A percentile compares a stretch with the other conserved stretches of the same genome.
These are phyloP conservation scores for Carettochelys insculpta DNA, from an alignment of 2,113 vertebrate genomes.

Conservation along the genomic window DNA sequence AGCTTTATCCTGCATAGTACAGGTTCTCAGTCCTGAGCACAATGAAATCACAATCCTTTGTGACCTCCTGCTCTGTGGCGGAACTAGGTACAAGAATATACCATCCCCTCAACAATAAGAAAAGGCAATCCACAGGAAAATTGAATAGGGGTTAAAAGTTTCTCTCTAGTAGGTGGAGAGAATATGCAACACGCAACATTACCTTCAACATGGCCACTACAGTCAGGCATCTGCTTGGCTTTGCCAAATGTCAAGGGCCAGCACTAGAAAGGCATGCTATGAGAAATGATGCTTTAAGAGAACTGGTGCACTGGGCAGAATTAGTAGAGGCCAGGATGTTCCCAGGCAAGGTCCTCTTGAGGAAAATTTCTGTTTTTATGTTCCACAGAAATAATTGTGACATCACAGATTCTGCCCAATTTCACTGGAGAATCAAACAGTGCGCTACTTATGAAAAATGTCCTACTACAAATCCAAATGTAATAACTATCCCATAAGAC, in stretches of 20 bases:
- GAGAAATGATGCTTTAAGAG: not conserved
- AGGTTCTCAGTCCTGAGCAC: not conserved
- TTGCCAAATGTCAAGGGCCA: not conserved
- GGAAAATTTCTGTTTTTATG: not conserved
- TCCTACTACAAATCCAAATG: not conserved
- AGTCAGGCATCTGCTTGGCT: not conserved
- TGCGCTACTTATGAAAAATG: not conserved
- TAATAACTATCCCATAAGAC: not conserved
- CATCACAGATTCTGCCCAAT: not conserved
- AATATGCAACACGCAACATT: not conserved
- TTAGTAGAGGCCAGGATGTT: not conserved
- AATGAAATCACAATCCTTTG: not conserved
- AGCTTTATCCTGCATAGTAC: not conserved
- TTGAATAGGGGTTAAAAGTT: not conserved
- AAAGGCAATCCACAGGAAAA: not conserved
- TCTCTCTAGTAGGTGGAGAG: too few relatives aligned
- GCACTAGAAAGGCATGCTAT: not conserved
- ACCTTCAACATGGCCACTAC: not conserved
- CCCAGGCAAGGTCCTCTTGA: not conserved
- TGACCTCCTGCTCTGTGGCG: not conserved
- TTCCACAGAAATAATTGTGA: not conserved
- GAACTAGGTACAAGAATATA: not conserved
- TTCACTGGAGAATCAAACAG: not conserved
- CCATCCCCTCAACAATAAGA: not conserved
- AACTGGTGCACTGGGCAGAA: not conserved